A percentile compares a stretch with the other conserved stretches of the same genome.
Evolutionary conservation across 1,140 invertebrate species (phyloP).

Genomic region (Sarcophaga bullata): DNA sequence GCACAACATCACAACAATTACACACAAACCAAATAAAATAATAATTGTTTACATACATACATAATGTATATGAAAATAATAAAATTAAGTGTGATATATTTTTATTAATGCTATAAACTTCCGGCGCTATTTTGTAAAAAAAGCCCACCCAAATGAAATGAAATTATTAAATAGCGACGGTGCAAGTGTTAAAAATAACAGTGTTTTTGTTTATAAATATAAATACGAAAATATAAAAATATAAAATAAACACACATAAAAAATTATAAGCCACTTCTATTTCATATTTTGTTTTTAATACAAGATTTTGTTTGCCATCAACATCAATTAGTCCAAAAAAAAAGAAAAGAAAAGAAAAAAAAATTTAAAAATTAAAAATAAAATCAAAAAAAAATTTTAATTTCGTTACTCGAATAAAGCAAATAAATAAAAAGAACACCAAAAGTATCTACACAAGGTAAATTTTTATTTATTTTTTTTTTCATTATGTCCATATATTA

Average conservation of each 20-base stretch:
- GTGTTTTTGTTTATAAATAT: not conserved
- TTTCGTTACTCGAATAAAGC: slow-evolving; percentile 17
- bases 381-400: slow-evolving; percentile 20
- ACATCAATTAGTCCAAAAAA: no score
- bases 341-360: not conserved
- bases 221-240: not conserved
- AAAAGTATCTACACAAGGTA: slow-evolving; percentile 17
- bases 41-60: no score
- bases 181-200: no score
- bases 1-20: not conserved
- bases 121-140: no score
- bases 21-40: not conserved
- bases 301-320: no score
- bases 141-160: no score
- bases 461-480: not conserved
- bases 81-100: no score
- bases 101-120: no score
- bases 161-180: not conserved
- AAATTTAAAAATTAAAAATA: not conserved
- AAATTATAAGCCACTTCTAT: not conserved
- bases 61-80: no score
- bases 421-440: not conserved
- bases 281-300: not conserved
- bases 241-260: not conserved
- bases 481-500: not conserved